Percentiles rank a stretch among this genome's conserved stretches.
phyloP scores from a whole-genome alignment of 2,888 invertebrate species.

The Coelinius sp. region DNA sequence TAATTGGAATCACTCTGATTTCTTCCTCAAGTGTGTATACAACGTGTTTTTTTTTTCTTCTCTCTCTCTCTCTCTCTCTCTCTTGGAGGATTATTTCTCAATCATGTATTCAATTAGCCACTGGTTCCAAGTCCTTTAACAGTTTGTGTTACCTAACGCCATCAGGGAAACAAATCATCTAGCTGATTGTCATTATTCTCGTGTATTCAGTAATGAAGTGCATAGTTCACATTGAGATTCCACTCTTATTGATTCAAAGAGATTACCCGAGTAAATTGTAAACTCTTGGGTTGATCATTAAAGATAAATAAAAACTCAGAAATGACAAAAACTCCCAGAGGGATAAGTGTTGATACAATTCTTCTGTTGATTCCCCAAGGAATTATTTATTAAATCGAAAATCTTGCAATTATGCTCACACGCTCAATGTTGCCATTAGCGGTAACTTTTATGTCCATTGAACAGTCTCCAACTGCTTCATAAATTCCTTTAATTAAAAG shows the following conservation, averaged over 20 bases:
- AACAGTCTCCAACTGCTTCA: background rate
- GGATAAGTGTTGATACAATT: background rate
- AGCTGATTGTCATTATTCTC: background rate
- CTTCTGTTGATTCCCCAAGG: constrained; percentile 35
- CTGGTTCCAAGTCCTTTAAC: constrained; percentile 26
- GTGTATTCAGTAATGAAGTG: background rate
- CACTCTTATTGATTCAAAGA: background rate
- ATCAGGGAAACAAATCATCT: background rate
- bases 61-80: background rate
- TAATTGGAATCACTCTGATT: constrained; percentile 30
- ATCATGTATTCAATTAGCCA: constrained; percentile 54
- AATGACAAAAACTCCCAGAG: constrained; percentile 16
- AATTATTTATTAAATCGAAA: constrained; percentile 24
- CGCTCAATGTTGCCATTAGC: constrained; percentile 41
- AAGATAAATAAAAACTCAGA: background rate
- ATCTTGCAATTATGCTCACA: constrained; percentile 43
- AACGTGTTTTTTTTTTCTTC: constrained; percentile 38
- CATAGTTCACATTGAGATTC: background rate
- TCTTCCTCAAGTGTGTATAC: constrained; percentile 44
- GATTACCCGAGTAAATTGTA: background rate
- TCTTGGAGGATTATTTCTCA: constrained; percentile 51
- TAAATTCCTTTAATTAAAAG: constrained; percentile 4
- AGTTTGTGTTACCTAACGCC: constrained; percentile 6
- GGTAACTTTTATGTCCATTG: constrained; percentile 7
- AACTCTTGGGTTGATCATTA: background rate